A percentile compares a stretch with the other conserved stretches of the same genome.
Conservation (phyloP, 2,888 invertebrate species). For the Laothoe populi region DNA sequence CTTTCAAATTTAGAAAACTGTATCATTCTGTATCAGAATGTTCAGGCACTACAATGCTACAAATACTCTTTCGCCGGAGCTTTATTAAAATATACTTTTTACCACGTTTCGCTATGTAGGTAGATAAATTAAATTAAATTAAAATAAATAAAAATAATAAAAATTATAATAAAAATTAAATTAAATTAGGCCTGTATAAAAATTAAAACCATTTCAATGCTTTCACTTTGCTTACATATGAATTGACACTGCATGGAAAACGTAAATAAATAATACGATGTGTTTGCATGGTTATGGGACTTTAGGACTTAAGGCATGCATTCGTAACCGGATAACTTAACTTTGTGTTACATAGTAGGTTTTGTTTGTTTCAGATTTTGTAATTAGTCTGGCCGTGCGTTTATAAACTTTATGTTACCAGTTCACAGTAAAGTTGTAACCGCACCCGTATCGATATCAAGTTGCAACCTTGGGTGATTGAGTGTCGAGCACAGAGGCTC, state of each 20-base stretch:
- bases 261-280: neutral
- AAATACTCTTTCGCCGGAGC: too few relatives aligned
- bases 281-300: conserved; percentile 11
- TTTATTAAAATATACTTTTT: too few relatives aligned
- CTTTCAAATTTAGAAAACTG: too few relatives aligned
- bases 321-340: conserved; percentile 7
- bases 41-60: too few relatives aligned
- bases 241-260: neutral
- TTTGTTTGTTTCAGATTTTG: conserved; percentile 42
- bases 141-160: too few relatives aligned
- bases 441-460: conserved; percentile 42
- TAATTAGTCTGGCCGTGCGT: conserved; percentile 18
- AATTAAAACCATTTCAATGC: neutral
- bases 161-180: too few relatives aligned
- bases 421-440: conserved; percentile 36
- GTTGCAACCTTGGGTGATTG: conserved; percentile 55
- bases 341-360: conserved; percentile 20
- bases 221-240: neutral
- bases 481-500: conserved; percentile 46
- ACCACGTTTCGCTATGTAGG: too few relatives aligned
- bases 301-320: neutral
- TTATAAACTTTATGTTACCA: conserved; percentile 22
- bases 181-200: too few relatives aligned
- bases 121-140: too few relatives aligned
- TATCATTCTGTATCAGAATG: too few relatives aligned